Evolutionary conservation across 2,113 vertebrate genomes (phyloP), one percentile per base, ranked within the genome.

Genomic region (Erythrocercus mccallii): DNA sequence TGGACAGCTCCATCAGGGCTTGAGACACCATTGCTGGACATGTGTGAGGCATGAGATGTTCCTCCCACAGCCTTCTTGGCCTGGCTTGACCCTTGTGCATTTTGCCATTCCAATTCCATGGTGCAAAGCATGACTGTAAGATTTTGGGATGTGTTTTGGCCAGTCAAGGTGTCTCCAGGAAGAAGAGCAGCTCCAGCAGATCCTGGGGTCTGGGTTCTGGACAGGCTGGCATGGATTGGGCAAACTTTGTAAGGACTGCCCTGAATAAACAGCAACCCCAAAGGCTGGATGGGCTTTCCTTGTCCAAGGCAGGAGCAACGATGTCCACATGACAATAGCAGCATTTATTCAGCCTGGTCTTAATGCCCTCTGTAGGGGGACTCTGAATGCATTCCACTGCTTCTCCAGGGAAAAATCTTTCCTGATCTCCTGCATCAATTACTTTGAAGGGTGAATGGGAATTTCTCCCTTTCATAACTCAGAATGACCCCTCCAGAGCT

Each of bases 251-350:
- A 58, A n/a, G 44, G 42, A 25, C 15, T 77, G 35, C 19, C 50
- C 37, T 70, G n/a, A 54, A 33, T 45, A 66, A 94, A 66, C 11
- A 54, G n/a, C 56, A 66, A 5, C 23, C 16, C 12, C 58, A 58
- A 44, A 79, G 50, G 22, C 37, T 65, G 57, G 28, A 9, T 50
- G 64, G 48, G 30, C 23, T 82, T 76, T 95, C 31, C 53, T 79
- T 13, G 27, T n/a, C 62, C 27, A 60, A 56, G 48, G 64, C 40
- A 81, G 76, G 31, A 72, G n/a, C 50, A 68, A 8, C 6, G 1
- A 15, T 30, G 37, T 33, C 68, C 54, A 33, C 0, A 0, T 17
- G 42, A 47, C 12, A 33, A 23, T 2, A 58, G 35, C 38, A 76
- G 40, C 28, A 14, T 88, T 80, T 72, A 20, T 42, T 44, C 48